Evolutionary conservation across 2,113 vertebrate species (phyloP).

Genomic region (Elephantulus edwardii): DNA sequence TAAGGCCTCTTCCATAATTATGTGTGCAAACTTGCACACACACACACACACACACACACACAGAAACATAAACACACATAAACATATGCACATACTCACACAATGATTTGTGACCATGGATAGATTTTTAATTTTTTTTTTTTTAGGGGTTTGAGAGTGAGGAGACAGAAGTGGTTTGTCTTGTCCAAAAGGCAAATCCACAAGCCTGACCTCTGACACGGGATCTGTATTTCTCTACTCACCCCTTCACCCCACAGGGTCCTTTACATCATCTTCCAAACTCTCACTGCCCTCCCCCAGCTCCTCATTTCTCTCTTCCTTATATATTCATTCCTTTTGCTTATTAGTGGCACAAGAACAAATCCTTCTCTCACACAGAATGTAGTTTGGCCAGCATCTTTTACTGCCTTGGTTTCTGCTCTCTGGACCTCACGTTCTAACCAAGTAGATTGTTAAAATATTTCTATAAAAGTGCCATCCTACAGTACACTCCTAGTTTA

Average conservation of each 20-base stretch:
- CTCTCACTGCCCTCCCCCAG: not conserved
- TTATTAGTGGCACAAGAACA: not conserved
- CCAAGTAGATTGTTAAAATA: not conserved
- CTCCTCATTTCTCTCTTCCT: not conserved
- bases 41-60: not conserved
- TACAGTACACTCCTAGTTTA: not conserved
- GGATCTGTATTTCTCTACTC: not conserved
- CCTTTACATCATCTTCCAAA: not conserved
- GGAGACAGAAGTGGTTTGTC: not conserved
- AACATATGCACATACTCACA: not conserved
- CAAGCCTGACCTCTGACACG: not conserved
- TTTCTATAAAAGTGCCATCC: not conserved
- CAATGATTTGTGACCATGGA: not conserved
- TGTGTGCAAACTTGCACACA: not conserved
- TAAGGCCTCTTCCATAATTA: not conserved
- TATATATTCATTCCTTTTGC: not conserved
- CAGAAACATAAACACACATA: not conserved
- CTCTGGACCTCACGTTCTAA: not conserved
- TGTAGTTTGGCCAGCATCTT: not conserved
- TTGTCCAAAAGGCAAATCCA: not conserved
- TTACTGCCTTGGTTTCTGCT: not conserved
- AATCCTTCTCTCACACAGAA: not conserved
- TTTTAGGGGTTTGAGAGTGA: not conserved
- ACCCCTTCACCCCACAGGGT: not conserved
- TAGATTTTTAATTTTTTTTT: not conserved